Conservation (phyloP, 2,797 vertebrate genomes). For the Tarsius wallacei region DNA sequence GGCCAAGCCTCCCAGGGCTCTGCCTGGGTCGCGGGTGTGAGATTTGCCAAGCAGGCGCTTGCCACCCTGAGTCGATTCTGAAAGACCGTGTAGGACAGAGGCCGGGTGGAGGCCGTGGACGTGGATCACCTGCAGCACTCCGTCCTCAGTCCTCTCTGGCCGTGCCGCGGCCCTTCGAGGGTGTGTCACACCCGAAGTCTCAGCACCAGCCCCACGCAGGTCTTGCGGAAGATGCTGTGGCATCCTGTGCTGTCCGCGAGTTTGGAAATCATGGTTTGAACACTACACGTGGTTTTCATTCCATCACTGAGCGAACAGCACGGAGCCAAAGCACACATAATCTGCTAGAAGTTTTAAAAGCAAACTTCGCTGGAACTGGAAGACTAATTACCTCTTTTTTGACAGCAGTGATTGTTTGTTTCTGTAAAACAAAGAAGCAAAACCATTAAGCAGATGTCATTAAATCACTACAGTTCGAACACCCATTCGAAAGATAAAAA, state of each 20-base stretch:
- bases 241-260: not conserved
- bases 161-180: not conserved
- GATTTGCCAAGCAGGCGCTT: not conserved
- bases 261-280: not conserved
- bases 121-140: not conserved
- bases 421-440: conserved; percentile 91
- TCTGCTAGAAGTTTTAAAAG: conserved; percentile 48
- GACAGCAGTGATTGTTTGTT: conserved; percentile 94
- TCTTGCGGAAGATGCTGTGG: not conserved
- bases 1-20: not conserved
- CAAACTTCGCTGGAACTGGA: not conserved
- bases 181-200: rapidly evolving
- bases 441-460: conserved; percentile 60
- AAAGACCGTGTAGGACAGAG: not conserved
- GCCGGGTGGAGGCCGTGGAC: too few species aligned
- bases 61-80: not conserved
- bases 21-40: not conserved
- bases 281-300: not conserved
- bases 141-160: not conserved
- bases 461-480: conserved; percentile 14
- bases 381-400: conserved; percentile 94
- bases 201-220: not conserved
- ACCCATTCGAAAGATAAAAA: conserved; percentile 58
- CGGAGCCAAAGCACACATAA: not conserved
- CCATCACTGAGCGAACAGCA: not conserved